phyloP scores from a whole-genome alignment of 2,113 vertebrate species.

The Proteles cristata region DNA sequence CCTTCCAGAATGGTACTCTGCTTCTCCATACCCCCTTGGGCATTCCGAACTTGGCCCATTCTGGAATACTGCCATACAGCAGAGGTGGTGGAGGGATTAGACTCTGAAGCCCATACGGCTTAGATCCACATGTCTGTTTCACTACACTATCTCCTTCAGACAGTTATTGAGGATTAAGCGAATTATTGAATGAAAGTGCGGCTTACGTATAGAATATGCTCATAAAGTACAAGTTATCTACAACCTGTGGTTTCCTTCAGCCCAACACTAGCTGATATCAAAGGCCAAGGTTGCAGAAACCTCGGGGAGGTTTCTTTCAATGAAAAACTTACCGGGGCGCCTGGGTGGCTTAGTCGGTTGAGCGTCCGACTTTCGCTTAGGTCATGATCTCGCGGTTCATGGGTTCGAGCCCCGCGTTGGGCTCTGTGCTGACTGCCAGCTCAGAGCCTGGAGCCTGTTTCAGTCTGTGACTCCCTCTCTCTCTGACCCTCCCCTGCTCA shows the following conservation, averaged over 20 bases:
- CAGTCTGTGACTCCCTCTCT: too few species aligned
- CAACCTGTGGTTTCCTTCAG: too few species aligned
- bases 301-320: neutral
- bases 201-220: neutral
- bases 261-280: neutral
- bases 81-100: neutral
- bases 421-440: too few species aligned
- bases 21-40: neutral
- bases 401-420: too few species aligned
- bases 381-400: too few species aligned
- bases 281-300: accelerated
- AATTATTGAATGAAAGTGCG: neutral
- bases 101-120: neutral
- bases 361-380: too few species aligned
- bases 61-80: neutral
- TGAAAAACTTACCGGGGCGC: neutral
- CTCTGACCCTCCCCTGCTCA: too few species aligned
- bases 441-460: too few species aligned
- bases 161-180: neutral
- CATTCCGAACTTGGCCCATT: neutral
- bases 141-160: accelerated
- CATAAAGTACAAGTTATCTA: neutral
- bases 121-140: accelerated
- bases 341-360: too few species aligned
- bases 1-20: neutral